Evolutionary conservation across 2,888 invertebrate species (phyloP), one percentile per base, ranked within the genome.

Genomic region (Nymphalis polychloros): DNA sequence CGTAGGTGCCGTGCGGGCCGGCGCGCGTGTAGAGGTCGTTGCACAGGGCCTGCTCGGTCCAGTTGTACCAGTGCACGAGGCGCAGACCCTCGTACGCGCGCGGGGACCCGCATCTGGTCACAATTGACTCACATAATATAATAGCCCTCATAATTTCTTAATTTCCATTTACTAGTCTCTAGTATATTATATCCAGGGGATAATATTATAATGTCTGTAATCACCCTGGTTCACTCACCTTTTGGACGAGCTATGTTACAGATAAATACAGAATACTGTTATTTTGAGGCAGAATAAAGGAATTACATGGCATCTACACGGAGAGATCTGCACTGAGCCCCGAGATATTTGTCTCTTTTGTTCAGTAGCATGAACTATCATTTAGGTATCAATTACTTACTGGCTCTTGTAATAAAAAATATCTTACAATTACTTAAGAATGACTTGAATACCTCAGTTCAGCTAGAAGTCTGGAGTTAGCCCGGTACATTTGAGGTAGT

Each of bases 1-100:
- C 75, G 64, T 84, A 91, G 17, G 81, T 87, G 41, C 81, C 84
- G 17, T 78, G 79, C 0, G 84, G 77, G 4, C 79, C 81, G 3
- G 78, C 72, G 0, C 78, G 70, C 27, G 77, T 71, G 68, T 77
- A 79, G 7, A 72, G 47, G 46, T 71, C 84, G 2, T 76, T 77
- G 75, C 94, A 94, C 80, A 94, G 88, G 13, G 93, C 90, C 63
- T 85, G 81, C 60, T 89, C 86, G 2, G 91, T 88, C 94, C 94
- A 94, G 77, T 93, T 90, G 80, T 93, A 94, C 94, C 94, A 94
- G 79, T 94, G 94, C 19, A 94, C 93, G 76, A 94, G 81, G 0
- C 94, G 90, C 17, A 89, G 82, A 7, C 93, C 91, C 57, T 86
- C 85, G 64, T 92, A 81, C 1, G 84, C 84, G 0, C 87, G 82